Base-by-base conservation (phyloP, 2,888 invertebrate genomes). In the Metopia argyrocephala region DNA sequence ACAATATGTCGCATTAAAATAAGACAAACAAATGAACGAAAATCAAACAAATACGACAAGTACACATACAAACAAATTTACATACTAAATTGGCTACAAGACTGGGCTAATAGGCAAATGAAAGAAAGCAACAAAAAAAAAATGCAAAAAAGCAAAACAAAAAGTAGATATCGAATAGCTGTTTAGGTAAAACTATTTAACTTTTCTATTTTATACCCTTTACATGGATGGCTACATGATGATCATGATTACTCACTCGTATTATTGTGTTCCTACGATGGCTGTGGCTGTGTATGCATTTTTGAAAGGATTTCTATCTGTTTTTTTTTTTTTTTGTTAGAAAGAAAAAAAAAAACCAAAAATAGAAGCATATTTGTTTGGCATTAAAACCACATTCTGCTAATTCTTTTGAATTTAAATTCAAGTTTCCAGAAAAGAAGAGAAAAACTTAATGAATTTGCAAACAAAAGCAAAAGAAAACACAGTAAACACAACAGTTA, bases 1-100 rank as follows among this genome's bases (percentile, higher is more conserved):
- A 76, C 73, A 48, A 70, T 66, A 78, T 74, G 80, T 73, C 80
- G 65, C 74, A 74, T 81, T 61, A 66, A 78, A 74, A 78, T 81
- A 65, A 78, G 59, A 57, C 65, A 78, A 74, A 71, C 31, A 59
- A 69, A 76, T 50, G 52, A 68, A 23, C 23, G 57, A 18, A n/a
- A 62, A 38, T 38, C 15, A 50, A 61, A 7, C 23, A 62, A 64
- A 71, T n/a, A 12, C 12, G 15, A 38, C 38, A 38, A 68, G n/a
- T n/a, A n/a, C n/a, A n/a, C n/a, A n/a, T n/a, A 57, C 48, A 59
- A 68, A 59, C 21, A 59, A 75, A 74, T 78, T 68, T 76, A 76
- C 78, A 68, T 75, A 78, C 69, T 68, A 82, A 75, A 76, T 78
- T 75, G 69, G 65, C 78, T 75, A 68, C 52, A 74, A 79, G 57